Base-by-base conservation (phyloP, 2,113 vertebrate species). In the Ranitomeya variabilis region DNA sequence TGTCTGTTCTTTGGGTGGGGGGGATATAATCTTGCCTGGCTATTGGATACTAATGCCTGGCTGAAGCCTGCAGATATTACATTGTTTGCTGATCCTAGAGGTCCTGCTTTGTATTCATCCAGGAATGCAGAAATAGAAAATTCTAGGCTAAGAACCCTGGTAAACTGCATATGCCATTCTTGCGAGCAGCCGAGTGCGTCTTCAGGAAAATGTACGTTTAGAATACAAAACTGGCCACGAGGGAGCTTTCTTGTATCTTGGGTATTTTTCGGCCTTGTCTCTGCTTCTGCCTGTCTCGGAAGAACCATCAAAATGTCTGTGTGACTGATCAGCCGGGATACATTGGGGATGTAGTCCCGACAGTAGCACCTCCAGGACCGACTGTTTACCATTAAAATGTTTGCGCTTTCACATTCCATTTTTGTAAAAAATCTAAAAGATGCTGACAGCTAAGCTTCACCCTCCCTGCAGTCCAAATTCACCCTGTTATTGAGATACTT, bases 11-110 rank as follows among this genome's bases (percentile, higher is more conserved):
- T 4, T 45, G 37, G 37, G 37, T 45, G 37, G 3, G 37, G 26
- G 57, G 79, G 80, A 62, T 62, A 81, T 62, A 81, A 81, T 81
- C 23, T 81, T 57, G 19, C 37, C 62, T 81, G 80, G 80, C 31
- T 81, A 62, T 26, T 81, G 57, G 80, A 37, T 37, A 37, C 59
- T 37, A 62, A 19, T 16, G 31, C 1, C 18, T 45, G 80, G 57
- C 80, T 57, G 57, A 15, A 37, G 57, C 57, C 57, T 62, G 57
- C 59, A 37, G 80, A 62, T 37, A 62, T 62, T 81, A 81, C 80
- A 45, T 76, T 51, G 37, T 16, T 11, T 76, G 37, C 73, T 76
- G 73, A 76, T 76, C 73, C 73, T 76, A 37, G 7, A 74, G 15
- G 31, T 74, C 71, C 45, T 52, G 45, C 73, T 76, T 74, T 74